Conservation (phyloP, 1,140 invertebrate genomes). For the Heliconius himera region DNA sequence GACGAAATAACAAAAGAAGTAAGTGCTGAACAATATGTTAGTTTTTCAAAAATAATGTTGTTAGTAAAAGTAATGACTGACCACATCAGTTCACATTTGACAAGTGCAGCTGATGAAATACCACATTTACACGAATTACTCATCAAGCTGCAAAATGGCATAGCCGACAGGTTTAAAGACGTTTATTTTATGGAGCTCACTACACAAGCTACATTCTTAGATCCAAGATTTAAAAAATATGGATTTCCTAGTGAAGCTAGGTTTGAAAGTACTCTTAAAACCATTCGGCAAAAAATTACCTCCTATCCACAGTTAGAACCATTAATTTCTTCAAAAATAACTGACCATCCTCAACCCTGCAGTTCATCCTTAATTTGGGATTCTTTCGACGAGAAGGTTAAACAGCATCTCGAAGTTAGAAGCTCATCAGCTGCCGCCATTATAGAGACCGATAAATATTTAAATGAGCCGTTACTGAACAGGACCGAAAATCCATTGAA, state of each 20-base stretch:
- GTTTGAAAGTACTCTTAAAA: not conserved
- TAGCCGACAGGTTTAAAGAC: not conserved
- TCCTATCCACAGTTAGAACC: not conserved
- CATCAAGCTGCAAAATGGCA: not conserved
- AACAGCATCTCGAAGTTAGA: not conserved
- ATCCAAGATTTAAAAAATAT: conserved; percentile 8
- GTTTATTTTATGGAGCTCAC: not conserved
- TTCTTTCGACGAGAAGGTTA: not conserved
- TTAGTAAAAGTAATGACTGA: not conserved
- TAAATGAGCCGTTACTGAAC: not conserved
- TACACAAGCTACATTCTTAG: not conserved
- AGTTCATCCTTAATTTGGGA: not conserved
- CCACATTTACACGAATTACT: not conserved
- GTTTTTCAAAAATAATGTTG: not conserved
- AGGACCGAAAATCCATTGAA: not conserved
- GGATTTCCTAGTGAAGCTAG: not conserved
- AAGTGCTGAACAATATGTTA: not conserved
- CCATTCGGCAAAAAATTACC: not conserved
- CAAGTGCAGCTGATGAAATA: not conserved
- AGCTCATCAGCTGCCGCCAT: conserved; percentile 9
- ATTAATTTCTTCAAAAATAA: not conserved
- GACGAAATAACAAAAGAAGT: conserved; percentile 2
- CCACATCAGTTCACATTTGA: not conserved
- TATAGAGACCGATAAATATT: not conserved
- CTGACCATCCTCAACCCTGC: not conserved